A percentile compares a stretch with the other conserved stretches of the same genome.
These are phyloP conservation scores for Corythoichthys haematopterus DNA, from an alignment of 2,113 vertebrate species.

Conservation along the genomic window DNA sequence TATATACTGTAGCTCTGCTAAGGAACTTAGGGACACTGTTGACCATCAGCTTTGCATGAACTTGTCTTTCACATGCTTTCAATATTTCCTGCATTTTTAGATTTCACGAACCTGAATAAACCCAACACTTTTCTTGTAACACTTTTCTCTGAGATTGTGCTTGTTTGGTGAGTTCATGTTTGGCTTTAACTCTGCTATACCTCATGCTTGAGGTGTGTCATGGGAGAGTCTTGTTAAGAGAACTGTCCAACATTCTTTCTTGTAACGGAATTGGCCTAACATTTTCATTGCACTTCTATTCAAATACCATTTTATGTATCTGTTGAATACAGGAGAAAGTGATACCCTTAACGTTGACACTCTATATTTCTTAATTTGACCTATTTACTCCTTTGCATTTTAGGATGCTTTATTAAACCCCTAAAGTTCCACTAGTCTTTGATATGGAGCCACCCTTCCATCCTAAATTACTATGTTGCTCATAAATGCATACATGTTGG, in stretches of 20 bases:
- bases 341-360: neutral
- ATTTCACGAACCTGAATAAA: constrained; percentile 35
- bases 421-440: neutral
- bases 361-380: neutral
- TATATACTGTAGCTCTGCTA: constrained; percentile 32
- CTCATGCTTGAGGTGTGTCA: constrained; percentile 31
- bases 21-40: constrained; percentile 33
- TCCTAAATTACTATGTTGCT: neutral
- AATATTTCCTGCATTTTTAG: constrained; percentile 16
- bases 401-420: neutral
- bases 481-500: constrained; percentile 24
- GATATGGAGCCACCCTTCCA: neutral
- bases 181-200: constrained; percentile 31
- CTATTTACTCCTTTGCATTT: neutral
- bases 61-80: constrained; percentile 24
- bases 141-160: constrained; percentile 30
- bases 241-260: constrained; percentile 20
- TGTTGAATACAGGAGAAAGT: neutral
- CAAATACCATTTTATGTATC: constrained; percentile 9
- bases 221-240: constrained; percentile 32
- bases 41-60: constrained; percentile 62
- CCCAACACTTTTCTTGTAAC: constrained; percentile 36
- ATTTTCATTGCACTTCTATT: constrained; percentile 15
- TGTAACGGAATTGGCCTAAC: constrained; percentile 21
- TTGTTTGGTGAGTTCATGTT: constrained; percentile 25